Evolutionary conservation across 2,113 vertebrate species (phyloP), one percentile per base, ranked within the genome.

Genomic region (Ibidorhyncha struthersii): DNA sequence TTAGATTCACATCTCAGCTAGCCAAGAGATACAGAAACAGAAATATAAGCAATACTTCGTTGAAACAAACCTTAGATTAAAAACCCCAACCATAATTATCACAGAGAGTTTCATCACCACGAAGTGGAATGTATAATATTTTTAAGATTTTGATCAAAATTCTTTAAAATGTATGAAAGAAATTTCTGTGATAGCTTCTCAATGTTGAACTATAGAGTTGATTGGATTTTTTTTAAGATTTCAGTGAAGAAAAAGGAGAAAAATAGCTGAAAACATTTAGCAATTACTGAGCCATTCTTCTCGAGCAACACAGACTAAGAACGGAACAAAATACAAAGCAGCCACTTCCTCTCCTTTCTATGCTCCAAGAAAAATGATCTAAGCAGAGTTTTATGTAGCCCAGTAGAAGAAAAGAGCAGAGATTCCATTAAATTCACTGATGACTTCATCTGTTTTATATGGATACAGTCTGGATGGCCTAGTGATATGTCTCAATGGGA

Each of bases 261-360:
- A 93, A 95, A 72, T 4, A 67, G 58, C 82, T 82, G 91, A 38
- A 82, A 97, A 56, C 40, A 56, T 83, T 86, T 58, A 69, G 95
- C 70, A 91, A 90, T 91, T 85, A 58, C 78, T 22, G 61, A 58
- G 5, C 69, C 50, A 63, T 94, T 92, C 88, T 96, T 55, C 90
- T 85, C 52, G 41, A 66, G 88, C 45, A 89, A 20, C 74, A 32
- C 52, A 55, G 79, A 45, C 59, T 10, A 26, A 70, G 66, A 61
- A 38, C 43, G 34, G 88, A 92, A 69, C 16, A 80, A 77, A 94
- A 61, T 19, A 78, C 12, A 26, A 79, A 92, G 79, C 61, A 76
- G 56, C 56, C 12, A 3, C 74, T 95, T 94, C 82, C 82, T 92
- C 71, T 80, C 66, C 56, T 80, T 72, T 72, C 82, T 25, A 10